A percentile compares a stretch with the other conserved stretches of the same genome.
These are phyloP conservation scores for Leptobrachium ailaonicum DNA, from an alignment of 2,113 vertebrate genomes.

Conservation along the genomic window DNA sequence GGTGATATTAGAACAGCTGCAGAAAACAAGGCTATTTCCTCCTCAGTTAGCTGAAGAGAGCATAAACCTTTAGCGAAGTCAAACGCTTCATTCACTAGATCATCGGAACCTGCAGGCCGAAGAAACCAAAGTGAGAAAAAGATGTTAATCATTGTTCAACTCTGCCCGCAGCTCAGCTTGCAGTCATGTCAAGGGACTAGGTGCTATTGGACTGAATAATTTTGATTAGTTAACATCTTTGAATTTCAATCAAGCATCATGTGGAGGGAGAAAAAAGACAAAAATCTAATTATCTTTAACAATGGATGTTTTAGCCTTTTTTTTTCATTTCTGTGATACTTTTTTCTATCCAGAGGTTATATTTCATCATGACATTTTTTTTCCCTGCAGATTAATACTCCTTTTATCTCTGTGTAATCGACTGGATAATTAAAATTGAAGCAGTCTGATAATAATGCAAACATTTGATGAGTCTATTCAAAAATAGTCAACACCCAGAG, in stretches of 20 bases:
- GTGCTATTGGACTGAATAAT: constrained; percentile 5
- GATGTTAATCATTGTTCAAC: constrained; percentile 48
- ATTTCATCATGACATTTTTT: constrained; percentile 21
- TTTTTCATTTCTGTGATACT: constrained; percentile 27
- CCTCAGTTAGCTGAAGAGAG: constrained; percentile 94
- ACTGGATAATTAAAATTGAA: constrained; percentile 45
- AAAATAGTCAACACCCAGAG: not conserved
- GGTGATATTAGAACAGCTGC: constrained; percentile 97
- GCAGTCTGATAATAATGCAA: constrained; percentile 34
- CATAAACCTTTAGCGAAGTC: constrained; percentile 98
- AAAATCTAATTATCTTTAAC: constrained; percentile 38
- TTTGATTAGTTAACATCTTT: constrained; percentile 37
- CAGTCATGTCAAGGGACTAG: not conserved
- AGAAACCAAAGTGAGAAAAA: constrained; percentile 50
- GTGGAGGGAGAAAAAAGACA: constrained; percentile 25
- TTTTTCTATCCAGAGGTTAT: constrained; percentile 21
- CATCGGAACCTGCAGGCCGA: constrained; percentile 84
- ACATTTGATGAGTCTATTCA: constrained; percentile 1
- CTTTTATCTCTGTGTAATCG: constrained; percentile 41
- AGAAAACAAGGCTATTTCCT: constrained; percentile 97
- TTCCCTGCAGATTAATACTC: constrained; percentile 10
- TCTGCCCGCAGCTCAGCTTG: not conserved
- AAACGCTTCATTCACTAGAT: constrained; percentile 94
- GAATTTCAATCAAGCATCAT: constrained; percentile 24
- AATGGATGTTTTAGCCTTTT: constrained; percentile 1